Evolutionary conservation across 2,888 invertebrate species (phyloP).

Genomic region (Drosophila quasianomalipes): DNA sequence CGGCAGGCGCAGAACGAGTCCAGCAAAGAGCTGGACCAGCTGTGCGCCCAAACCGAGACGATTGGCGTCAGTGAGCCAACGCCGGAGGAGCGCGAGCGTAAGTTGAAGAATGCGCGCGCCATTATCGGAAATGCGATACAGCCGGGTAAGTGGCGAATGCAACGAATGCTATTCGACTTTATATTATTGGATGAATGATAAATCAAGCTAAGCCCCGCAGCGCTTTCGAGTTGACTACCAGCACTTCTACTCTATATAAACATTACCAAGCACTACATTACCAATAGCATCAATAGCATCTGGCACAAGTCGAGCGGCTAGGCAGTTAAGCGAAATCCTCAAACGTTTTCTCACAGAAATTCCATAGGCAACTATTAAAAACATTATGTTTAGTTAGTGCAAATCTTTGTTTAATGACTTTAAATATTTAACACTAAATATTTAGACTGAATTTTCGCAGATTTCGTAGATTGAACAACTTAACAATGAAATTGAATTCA

Average conservation of each 20-base stretch:
- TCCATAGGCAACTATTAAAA: not conserved
- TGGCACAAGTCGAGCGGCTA: slow-evolving; percentile 43
- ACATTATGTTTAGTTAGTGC: not conserved
- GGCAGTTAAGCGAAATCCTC: slow-evolving; percentile 20
- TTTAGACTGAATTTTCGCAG: not conserved
- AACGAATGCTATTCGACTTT: slow-evolving; percentile 15
- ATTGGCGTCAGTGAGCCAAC: slow-evolving; percentile 81
- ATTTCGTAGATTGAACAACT: not conserved
- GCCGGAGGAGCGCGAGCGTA: slow-evolving; percentile 86
- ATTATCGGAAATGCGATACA: slow-evolving; percentile 90
- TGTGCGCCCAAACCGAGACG: slow-evolving; percentile 85
- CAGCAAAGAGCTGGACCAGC: slow-evolving; percentile 84
- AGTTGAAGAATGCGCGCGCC: slow-evolving; percentile 89
- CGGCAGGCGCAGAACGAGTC: slow-evolving; percentile 86
- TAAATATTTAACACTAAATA: not conserved
- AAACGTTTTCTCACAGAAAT: not conserved
- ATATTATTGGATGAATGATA: slow-evolving; percentile 25
- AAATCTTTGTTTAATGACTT: not conserved
- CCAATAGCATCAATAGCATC: slow-evolving; percentile 33
- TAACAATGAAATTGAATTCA: not conserved
- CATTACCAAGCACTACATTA: slow-evolving; percentile 32
- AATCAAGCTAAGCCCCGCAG: slow-evolving; percentile 72
- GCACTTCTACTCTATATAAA: slow-evolving; percentile 48
- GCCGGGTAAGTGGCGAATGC: slow-evolving; percentile 83
- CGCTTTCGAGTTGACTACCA: slow-evolving; percentile 77